Base-by-base conservation (phyloP, 2,113 vertebrate genomes). In the Geothlypis trichas region DNA sequence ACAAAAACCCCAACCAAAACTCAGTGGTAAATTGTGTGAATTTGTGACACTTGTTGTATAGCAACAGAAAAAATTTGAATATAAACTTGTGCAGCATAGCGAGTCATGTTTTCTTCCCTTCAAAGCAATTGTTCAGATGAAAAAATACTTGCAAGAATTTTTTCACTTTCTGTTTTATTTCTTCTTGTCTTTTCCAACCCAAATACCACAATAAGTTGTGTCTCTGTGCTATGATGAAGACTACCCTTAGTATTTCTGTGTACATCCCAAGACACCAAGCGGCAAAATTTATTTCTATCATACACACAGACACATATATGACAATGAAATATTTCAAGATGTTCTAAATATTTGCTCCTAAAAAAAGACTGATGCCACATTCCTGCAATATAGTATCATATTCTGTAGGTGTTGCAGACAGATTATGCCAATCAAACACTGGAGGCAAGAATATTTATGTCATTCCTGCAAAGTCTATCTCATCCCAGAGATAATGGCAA, bases 381-480 rank as follows among this genome's bases (percentile, higher is more conserved):
- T 93, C 44, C 35, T 77, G 78, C 37, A 57, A 65, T 11, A 24
- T 16, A 66, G 20, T 75, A 76, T 81, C 58, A 30, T 59, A 84
- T 76, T 89, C 49, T 84, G n/a, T 82, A 79, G 71, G 54, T 81
- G 66, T 71, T 91, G 41, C 1, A 10, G 66, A 80, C 58, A 90
- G 72, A 82, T 95, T 87, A 87, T 67, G 65, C 31, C 89, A 90
- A 66, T 84, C 76, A 78, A 81, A 85, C 37, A 55, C 76, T 77
- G 42, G 62, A 92, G 35, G 67, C 11, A 91, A 87, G 28, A 87
- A 58, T 81, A 84, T 62, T 89, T 73, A 49, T 92, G 59, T 72
- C 69, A 79, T 67, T 76, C 89, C 71, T 90, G 35, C 28, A 41
- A 42, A 84, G 49, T 58, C 54, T 93, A n/a, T 84, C 49, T 91